Evolutionary conservation across 2,113 vertebrate genomes (phyloP).

Genomic region (Paralichthys olivaceus): DNA sequence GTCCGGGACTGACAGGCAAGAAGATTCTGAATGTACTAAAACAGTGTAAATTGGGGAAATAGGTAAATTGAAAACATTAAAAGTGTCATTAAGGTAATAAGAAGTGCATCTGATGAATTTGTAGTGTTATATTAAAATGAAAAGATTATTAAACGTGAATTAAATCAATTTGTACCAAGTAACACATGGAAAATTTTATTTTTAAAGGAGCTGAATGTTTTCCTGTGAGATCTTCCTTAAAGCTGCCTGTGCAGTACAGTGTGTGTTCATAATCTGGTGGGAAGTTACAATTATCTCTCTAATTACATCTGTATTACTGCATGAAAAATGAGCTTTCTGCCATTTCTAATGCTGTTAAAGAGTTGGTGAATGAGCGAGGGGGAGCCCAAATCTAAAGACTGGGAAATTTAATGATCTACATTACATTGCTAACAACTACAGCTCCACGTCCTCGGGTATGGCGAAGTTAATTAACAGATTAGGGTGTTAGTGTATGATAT

Average conservation of each 20-base stretch:
- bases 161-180: conserved; percentile 44
- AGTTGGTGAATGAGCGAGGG: conserved; percentile 43
- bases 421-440: conserved; percentile 59
- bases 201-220: conserved; percentile 40
- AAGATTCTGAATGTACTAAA: conserved; percentile 7
- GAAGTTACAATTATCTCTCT: conserved; percentile 74
- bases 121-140: conserved; percentile 22
- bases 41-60: conserved; percentile 9
- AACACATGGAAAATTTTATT: conserved; percentile 24
- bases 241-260: conserved; percentile 26
- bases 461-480: conserved; percentile 71
- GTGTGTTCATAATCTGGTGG: conserved; percentile 67
- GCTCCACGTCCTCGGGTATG: conserved; percentile 54
- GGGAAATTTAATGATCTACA: conserved; percentile 63
- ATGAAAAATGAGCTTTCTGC: conserved; percentile 73
- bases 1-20: conserved; percentile 16
- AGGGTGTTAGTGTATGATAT: conserved; percentile 59
- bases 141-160: conserved; percentile 22
- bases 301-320: conserved; percentile 74
- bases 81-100: conserved; percentile 31
- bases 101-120: conserved; percentile 24
- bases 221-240: conserved; percentile 25
- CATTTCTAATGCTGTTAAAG: conserved; percentile 57
- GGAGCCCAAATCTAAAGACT: conserved; percentile 34
- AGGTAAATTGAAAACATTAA: conserved; percentile 35